Base-by-base conservation (phyloP, 2,888 invertebrate species). In the Hyalella azteca region DNA sequence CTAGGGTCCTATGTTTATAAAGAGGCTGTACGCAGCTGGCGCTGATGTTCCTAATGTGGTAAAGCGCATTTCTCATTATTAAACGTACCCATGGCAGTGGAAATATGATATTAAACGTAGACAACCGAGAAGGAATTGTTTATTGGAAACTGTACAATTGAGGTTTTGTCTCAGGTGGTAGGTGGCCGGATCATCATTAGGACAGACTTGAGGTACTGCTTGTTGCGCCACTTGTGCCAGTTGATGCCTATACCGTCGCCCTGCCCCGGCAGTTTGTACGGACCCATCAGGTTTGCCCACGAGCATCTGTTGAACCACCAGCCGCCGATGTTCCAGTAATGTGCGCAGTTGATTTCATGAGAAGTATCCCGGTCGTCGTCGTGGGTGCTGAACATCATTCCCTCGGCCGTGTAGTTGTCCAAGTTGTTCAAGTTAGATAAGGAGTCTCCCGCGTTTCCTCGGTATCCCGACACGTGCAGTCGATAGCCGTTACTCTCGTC, bases 141-240 rank as follows among this genome's bases (percentile, higher is more conserved):
- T n/a, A n/a, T n/a, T n/a, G n/a, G n/a, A n/a, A n/a, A n/a, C n/a
- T n/a, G n/a, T n/a, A n/a, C n/a, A n/a, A n/a, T n/a, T n/a, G n/a
- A n/a, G n/a, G n/a, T n/a, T n/a, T n/a, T n/a, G n/a, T n/a, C n/a
- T n/a, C n/a, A n/a, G n/a, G n/a, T 9, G 15, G 45, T 9, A 45
- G 77, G 19, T 11, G 84, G 84, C n/a, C 82, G 77, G 48, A 84
- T 84, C 82, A 82, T 84, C 78, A 84, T 84, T 15, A 41, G 66
- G 32, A 82, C 79, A n/a, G 84, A 76, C 36, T 78, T 66, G 13
- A 84, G 79, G 73, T 82, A 84, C 26, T 82, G 41, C 78, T 84
- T 84, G 77, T 84, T 84, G n/a, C 84, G 77, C 84, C 84, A 84
- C 80, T 81, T 84, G 81, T 84, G 84, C 84, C 84, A 84, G 78